Percentiles rank a stretch among this genome's conserved stretches.
phyloP scores from a whole-genome alignment of 2,888 invertebrate genomes.

The Epinotia demarniana region DNA sequence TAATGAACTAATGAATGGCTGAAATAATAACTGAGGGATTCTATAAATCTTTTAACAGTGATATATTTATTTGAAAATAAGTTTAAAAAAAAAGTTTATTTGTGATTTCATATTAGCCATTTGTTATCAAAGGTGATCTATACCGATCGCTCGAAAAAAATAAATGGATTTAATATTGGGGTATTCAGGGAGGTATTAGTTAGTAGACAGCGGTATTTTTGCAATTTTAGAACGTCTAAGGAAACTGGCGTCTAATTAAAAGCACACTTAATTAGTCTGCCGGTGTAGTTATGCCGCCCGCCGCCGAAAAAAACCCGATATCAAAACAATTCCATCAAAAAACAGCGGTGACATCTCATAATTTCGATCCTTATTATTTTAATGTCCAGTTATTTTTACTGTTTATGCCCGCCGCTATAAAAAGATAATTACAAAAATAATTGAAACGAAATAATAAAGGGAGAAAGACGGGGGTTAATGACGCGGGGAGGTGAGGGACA shows the following conservation, averaged over 20 bases:
- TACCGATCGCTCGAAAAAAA: too few relatives aligned
- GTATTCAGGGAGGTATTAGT: not conserved
- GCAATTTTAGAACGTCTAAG: not conserved
- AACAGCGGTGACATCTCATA: constrained; percentile 75
- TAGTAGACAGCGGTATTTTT: not conserved
- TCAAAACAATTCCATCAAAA: constrained; percentile 50
- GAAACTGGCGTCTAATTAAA: not conserved
- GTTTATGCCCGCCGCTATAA: constrained; percentile 82
- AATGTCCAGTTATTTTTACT: constrained; percentile 82
- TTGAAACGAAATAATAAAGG: constrained; percentile 85
- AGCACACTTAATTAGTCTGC: not conserved
- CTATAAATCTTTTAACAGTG: too few relatives aligned
- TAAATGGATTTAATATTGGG: not conserved
- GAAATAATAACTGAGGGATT: too few relatives aligned
- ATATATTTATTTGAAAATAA: too few relatives aligned
- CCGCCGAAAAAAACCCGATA: not conserved
- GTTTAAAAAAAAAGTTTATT: too few relatives aligned
- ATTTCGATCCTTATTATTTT: constrained; percentile 82
- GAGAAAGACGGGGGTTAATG: constrained; percentile 74
- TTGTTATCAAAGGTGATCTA: too few relatives aligned
- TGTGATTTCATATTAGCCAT: too few relatives aligned
- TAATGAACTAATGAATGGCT: too few relatives aligned
- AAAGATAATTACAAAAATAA: constrained; percentile 85
- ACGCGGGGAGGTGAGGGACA: constrained; percentile 70
- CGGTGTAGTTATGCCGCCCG: not conserved